These are phyloP conservation scores for Mythimna pallens DNA, from an alignment of 2,888 invertebrate species.

Conservation along the genomic window DNA sequence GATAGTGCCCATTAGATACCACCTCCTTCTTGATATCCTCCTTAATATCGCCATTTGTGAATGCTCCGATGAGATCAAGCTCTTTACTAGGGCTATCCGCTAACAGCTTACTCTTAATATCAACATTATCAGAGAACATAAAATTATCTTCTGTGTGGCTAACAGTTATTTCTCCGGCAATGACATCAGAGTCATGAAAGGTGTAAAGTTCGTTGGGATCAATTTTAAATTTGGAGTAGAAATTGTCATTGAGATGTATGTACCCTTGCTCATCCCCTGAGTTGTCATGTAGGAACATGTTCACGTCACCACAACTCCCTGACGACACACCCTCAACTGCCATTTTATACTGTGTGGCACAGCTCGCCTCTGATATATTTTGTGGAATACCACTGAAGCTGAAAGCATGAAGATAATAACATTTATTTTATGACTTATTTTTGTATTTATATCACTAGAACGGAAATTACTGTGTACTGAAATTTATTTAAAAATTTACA, in stretches of 20 bases:
- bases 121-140: slow-evolving; percentile 81
- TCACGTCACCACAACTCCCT: slow-evolving; percentile 84
- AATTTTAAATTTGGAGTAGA: slow-evolving; percentile 88
- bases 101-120: slow-evolving; percentile 77
- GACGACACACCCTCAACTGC: slow-evolving; percentile 85
- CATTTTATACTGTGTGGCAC: slow-evolving; percentile 89
- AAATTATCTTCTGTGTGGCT: slow-evolving; percentile 87
- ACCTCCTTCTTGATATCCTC: slow-evolving; percentile 75
- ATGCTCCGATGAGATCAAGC: slow-evolving; percentile 75
- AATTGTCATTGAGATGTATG: slow-evolving; percentile 86
- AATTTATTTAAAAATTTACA: background rate
- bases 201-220: slow-evolving; percentile 89
- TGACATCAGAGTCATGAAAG: slow-evolving; percentile 88
- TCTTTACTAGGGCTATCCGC: slow-evolving; percentile 80
- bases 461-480: background rate
- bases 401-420: slow-evolving; percentile 33
- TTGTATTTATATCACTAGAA: background rate
- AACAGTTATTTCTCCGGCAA: slow-evolving; percentile 87
- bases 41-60: slow-evolving; percentile 82
- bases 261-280: slow-evolving; percentile 86
- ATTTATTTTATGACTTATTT: slow-evolving; percentile 5
- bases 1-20: slow-evolving; percentile 82
- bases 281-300: slow-evolving; percentile 85
- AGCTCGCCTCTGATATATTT: slow-evolving; percentile 88
- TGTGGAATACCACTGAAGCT: slow-evolving; percentile 90